Evolutionary conservation across 2,888 invertebrate species (phyloP).

Genomic region (Drosophila diplacantha): DNA sequence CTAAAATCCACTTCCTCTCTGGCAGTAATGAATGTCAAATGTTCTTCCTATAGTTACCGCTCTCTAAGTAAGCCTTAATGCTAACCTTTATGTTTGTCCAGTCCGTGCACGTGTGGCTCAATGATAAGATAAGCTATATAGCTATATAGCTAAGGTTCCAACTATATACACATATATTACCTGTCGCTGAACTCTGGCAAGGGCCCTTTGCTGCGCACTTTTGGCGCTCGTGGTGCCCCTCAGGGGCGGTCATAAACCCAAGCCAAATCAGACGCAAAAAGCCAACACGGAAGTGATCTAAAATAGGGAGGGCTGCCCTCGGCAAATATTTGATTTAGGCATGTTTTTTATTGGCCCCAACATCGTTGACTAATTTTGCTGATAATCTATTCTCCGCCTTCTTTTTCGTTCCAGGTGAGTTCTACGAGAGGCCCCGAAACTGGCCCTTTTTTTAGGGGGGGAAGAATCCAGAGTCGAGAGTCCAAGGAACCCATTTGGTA

Average conservation of each 20-base stretch:
- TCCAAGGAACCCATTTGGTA: conserved; percentile 31
- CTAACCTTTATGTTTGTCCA: conserved; percentile 21
- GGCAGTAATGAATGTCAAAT: not conserved
- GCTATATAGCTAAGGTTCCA: conserved; percentile 1
- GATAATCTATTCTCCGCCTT: conserved; percentile 22
- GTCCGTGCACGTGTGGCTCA: conserved; percentile 63
- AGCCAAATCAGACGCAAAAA: conserved; percentile 19
- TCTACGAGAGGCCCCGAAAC: not conserved
- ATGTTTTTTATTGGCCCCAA: conserved; percentile 17
- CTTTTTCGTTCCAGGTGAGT: conserved; percentile 38
- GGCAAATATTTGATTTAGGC: conserved; percentile 27
- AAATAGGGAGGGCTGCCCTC: conserved; percentile 12
- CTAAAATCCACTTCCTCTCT: not conserved
- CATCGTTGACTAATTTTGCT: conserved; percentile 17
- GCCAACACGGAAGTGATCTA: conserved; percentile 32
- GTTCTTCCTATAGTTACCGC: not conserved
- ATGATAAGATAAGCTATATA: conserved; percentile 60
- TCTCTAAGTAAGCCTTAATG: not conserved
- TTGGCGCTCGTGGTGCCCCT: conserved; percentile 9
- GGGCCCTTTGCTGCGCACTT: conserved; percentile 49
- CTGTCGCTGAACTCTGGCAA: conserved; percentile 58
- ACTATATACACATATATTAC: not conserved
- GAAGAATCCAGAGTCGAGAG: not conserved
- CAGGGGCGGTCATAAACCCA: conserved; percentile 29
- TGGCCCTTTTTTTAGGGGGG: not conserved